Conservation (phyloP, 2,113 vertebrate genomes). For the Semicossyphus pulcher region DNA sequence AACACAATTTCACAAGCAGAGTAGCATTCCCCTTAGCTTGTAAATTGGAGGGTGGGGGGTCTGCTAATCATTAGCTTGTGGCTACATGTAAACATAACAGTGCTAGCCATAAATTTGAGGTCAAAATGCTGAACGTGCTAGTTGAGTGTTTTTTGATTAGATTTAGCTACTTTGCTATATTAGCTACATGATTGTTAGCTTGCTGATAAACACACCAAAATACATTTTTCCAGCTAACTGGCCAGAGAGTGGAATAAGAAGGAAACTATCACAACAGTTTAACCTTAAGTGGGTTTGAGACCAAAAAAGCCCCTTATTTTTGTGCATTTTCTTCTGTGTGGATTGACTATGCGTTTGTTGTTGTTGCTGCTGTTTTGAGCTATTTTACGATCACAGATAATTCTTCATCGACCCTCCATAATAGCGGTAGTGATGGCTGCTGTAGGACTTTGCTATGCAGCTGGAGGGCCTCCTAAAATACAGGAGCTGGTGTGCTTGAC, state of each 20-base stretch:
- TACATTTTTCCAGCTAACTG: background rate
- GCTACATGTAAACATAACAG: background rate
- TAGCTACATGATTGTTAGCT: background rate
- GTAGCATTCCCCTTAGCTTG: too few species aligned
- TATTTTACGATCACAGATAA: background rate
- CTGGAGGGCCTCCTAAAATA: constrained; percentile 9
- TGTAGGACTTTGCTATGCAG: constrained; percentile 7
- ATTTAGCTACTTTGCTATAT: too few species aligned
- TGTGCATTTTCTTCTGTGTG: background rate
- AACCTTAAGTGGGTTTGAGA: too few species aligned
- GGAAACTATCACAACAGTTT: too few species aligned
- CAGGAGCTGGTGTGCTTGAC: constrained; percentile 12
- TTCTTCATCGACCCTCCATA: background rate
- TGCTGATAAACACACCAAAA: background rate
- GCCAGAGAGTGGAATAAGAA: too few species aligned
- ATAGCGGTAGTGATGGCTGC: too few species aligned
- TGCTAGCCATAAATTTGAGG: background rate
- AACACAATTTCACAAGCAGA: too few species aligned
- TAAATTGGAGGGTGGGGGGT: too few species aligned
- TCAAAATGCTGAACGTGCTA: too few species aligned
- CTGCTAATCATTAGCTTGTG: background rate
- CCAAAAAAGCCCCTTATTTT: background rate
- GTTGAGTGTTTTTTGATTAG: background rate
- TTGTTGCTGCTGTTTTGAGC: background rate
- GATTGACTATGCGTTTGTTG: background rate